Evolutionary conservation across 1,140 invertebrate species (phyloP), one percentile per base, ranked within the genome.

Genomic region (Venustaconcha ellipsiformis): DNA sequence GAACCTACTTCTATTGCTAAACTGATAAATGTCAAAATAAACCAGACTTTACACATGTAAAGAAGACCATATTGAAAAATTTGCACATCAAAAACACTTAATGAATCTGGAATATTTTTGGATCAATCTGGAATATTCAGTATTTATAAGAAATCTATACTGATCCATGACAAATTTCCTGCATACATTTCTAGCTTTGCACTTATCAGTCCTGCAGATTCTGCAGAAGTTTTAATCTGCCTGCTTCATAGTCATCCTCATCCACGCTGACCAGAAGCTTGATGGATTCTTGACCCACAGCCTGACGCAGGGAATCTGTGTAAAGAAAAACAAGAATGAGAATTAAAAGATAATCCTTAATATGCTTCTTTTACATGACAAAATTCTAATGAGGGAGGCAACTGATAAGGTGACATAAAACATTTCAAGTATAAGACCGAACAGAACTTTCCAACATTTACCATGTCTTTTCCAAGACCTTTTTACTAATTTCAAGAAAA

Each of bases 191-290:
- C 37, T 48, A 8, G 37, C 37, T 48, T 30, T 48, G 37, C 11
- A 48, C 5, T 48, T 4, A 48, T 71, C 64, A 82, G 26, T 37
- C 59, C 23, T 76, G 79, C 1, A 83, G 30, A 65, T 90, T 90
- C 66, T 86, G 67, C 57, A 90, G 67, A 6, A 89, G 78, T 78
- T 84, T 83, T 14, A 82, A 66, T 62, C 88, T 72, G 23, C 89
- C 88, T 66, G 80, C 76, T 60, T 88, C 85, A 75, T 89, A 89
- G 72, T 89, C 88, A 74, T 87, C 87, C 79, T 90, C 89, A 80
- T 89, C 89, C 14, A 90, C 88, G 74, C 82, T 87, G 0, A 90
- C 89, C 48, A 89, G 77, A 14, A 89, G 82, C 71, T 88, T 85
- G 23, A 90, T 85, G 12, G 84, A 81, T 80, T 90, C 88, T 74